Conservation (phyloP, 2,113 vertebrate genomes). For the Misgurnus mizolepis region DNA sequence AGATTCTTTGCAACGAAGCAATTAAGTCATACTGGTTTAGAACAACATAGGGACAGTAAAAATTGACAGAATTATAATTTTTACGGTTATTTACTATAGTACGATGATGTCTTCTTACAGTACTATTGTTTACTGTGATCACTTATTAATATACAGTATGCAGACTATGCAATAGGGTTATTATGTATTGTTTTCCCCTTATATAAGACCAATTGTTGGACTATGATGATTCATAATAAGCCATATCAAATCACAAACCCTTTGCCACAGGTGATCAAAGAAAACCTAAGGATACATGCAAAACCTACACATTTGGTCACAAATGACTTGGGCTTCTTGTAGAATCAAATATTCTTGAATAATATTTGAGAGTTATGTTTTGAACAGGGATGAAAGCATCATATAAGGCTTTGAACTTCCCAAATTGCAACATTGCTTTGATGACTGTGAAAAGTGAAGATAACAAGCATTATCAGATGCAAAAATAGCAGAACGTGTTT, state of each 20-base stretch:
- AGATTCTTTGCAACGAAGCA: no score
- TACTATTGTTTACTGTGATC: no score
- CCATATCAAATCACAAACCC: neutral
- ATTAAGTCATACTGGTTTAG: no score
- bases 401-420: neutral
- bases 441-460: neutral
- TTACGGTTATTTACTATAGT: no score
- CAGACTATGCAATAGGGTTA: no score
- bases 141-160: no score
- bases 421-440: constrained; percentile 20
- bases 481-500: constrained; percentile 16
- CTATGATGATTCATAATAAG: neutral
- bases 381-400: constrained; percentile 22
- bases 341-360: constrained; percentile 3
- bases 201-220: neutral
- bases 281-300: neutral
- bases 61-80: no score
- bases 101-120: no score
- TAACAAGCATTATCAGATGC: neutral
- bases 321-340: neutral
- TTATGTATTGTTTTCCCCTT: no score
- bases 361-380: constrained; percentile 12
- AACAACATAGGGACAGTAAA: no score
- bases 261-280: constrained; percentile 2
- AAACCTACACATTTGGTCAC: neutral